Base-by-base conservation (phyloP, 1,140 invertebrate species). In the Drosophila lacertosa region DNA sequence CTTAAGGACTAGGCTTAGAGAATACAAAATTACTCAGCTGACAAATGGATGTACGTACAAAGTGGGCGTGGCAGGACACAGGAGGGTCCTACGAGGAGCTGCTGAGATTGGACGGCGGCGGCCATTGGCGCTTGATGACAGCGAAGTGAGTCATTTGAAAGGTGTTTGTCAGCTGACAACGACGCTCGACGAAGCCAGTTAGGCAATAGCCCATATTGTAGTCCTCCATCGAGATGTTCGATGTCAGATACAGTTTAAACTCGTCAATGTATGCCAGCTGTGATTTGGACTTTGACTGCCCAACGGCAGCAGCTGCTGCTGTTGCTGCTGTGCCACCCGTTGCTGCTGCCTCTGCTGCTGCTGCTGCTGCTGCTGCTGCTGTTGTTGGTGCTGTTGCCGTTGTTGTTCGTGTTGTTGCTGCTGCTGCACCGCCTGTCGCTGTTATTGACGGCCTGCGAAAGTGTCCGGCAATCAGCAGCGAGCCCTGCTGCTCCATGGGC, bases 161-260 rank as follows among this genome's bases (percentile, higher is more conserved):
- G 67, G 93, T 93, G 91, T 95, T 95, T 64, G 94, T 94, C 83
- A 95, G 94, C 75, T 95, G 94, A 81, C 94, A 94, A 48, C 96
- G 96, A n/a, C 96, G 93, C 89, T 97, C 96, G 72, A 97, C 92
- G 5, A 95, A 96, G 9, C 96, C 96, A 0, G 96, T 97, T 93
- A 97, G 96, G 78, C 95, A 95, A 92, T 97, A 97, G 29, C 96
- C 96, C 94, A 96, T 96, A 91, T 97, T 96, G 92, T 96, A 96
- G 91, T 97, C 96, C 33, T 95, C 94, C 77, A 94, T 94, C 40
- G 90, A 90, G 54, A 91, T 91, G 73, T 91, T 91, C 59, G 90
- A 91, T 45, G 83, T 91, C 65, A 91, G 76, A 86, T 91, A 91
- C 63, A 91, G 63, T 69, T 91, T 91, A 74, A 91, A 91, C 74